Base-by-base conservation (phyloP, 37 sponge, comb jelly and placozoan species). In the Haliclona indistincta region DNA sequence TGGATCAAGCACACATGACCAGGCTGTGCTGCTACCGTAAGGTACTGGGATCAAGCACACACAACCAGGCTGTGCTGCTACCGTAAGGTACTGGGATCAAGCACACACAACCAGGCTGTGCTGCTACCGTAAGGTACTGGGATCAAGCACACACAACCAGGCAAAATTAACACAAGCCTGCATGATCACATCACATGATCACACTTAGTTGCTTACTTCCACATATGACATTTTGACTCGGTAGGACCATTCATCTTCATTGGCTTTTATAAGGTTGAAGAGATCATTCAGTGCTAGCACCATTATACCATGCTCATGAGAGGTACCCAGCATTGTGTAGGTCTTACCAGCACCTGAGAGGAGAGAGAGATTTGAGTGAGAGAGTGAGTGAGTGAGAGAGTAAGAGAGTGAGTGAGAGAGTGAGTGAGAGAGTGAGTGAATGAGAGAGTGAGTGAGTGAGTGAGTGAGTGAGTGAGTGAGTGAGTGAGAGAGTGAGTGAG, bases 341-440 rank as follows among this genome's bases (percentile, higher is more conserved):
- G 95, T 94, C 80, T 94, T 94, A 2, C 95, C 95, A 40, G 95
- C 80, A 17, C 95, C 95, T 90, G 70, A 3, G 36, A 11, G n/a
- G 10, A 28, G 26, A 29, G 15, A 10, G 15, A 10, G 26, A 71
- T 20, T 20, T 51, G 73, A 13, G 34, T 25, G 35, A 5, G 11
- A 49, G 11, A 3, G 34, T 64, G n/a, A n/a, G n/a, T n/a, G n/a
- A 34, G 38, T 38, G 66, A 28, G 26, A 5, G 56, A 49, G 52
- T 11, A 49, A 28, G 6, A 5, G 56, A 28, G 56, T 55, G 3
- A 7, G 56, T 2, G 5, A 28, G 7, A 5, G 7, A 55, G n/a
- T n/a, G n/a, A 19, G 54, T n/a, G 66, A n/a, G n/a, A n/a, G n/a
- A n/a, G n/a, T n/a, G n/a, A n/a, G n/a, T n/a, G n/a, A n/a, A n/a